Conservation (phyloP, 1,140 invertebrate genomes). For the Mesaphorura yosii region DNA sequence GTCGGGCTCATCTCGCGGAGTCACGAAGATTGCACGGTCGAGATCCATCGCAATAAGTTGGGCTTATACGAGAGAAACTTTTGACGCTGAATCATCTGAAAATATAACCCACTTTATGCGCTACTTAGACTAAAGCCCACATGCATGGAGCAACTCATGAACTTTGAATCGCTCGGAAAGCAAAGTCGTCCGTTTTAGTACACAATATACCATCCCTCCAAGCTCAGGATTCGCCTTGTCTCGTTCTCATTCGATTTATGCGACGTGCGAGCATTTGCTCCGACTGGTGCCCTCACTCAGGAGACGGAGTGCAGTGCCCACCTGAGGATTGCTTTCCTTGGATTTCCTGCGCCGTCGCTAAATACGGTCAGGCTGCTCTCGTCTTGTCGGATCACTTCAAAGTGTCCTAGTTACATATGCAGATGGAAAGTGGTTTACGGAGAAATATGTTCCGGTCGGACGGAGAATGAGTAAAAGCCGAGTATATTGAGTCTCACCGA, state of each 20-base stretch:
- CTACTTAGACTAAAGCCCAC: slow-evolving; percentile 25
- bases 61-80: slow-evolving; percentile 22
- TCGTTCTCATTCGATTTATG: slow-evolving; percentile 30
- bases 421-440: slow-evolving; percentile 30
- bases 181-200: slow-evolving; percentile 29
- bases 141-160: neutral
- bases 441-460: slow-evolving; percentile 30
- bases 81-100: slow-evolving; percentile 30
- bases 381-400: too few species aligned
- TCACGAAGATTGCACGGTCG: too few species aligned
- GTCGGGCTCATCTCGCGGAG: too few species aligned
- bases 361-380: too few species aligned
- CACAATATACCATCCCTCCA: too few species aligned
- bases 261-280: slow-evolving; percentile 2
- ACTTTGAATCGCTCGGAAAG: slow-evolving; percentile 25
- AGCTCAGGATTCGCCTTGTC: slow-evolving; percentile 28
- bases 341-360: slow-evolving; percentile 27
- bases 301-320: slow-evolving; percentile 11
- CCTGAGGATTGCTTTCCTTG: slow-evolving; percentile 27
- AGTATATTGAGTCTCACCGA: slow-evolving; percentile 18
- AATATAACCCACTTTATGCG: slow-evolving; percentile 30
- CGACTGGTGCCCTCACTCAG: neutral
- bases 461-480: slow-evolving; percentile 1
- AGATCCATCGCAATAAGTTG: slow-evolving; percentile 29
- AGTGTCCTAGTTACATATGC: slow-evolving; percentile 29